Conservation (phyloP, 2,113 vertebrate genomes). For the Dipodomys spectabilis region DNA sequence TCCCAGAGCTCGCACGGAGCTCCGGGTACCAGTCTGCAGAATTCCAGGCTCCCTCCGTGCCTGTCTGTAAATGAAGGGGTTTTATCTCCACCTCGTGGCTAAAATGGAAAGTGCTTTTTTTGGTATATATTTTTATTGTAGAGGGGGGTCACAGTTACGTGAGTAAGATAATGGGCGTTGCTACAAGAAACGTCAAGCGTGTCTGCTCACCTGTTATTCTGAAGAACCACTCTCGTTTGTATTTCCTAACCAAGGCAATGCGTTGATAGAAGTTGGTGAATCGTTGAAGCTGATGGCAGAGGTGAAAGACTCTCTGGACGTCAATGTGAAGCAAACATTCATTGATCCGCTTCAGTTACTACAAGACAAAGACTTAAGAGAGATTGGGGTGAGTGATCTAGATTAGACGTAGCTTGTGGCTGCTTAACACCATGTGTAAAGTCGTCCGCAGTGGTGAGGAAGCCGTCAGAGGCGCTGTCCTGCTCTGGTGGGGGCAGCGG, state of each 20-base stretch:
- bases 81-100: constrained; percentile 62
- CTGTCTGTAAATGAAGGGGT: neutral
- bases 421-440: neutral
- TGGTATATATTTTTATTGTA: too few relatives aligned
- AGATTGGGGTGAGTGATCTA: constrained; percentile 92
- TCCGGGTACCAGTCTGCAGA: neutral
- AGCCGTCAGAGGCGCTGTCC: too few relatives aligned
- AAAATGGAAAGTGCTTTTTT: neutral
- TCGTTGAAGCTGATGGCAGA: constrained; percentile 96
- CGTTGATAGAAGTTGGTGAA: constrained; percentile 93
- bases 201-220: neutral
- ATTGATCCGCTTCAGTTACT: constrained; percentile 94
- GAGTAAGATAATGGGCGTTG: too few relatives aligned
- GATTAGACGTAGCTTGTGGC: neutral
- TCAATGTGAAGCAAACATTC: constrained; percentile 96
- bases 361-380: constrained; percentile 97
- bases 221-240: neutral
- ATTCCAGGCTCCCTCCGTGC: neutral
- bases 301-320: constrained; percentile 96
- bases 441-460: neutral
- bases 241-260: constrained; percentile 86
- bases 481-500: too few relatives aligned
- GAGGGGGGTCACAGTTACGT: too few relatives aligned
- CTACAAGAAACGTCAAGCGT: neutral
- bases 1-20: constrained; percentile 41